Evolutionary conservation across 2,113 vertebrate genomes (phyloP).

Genomic region (Paracanthobrama guichenoti): DNA sequence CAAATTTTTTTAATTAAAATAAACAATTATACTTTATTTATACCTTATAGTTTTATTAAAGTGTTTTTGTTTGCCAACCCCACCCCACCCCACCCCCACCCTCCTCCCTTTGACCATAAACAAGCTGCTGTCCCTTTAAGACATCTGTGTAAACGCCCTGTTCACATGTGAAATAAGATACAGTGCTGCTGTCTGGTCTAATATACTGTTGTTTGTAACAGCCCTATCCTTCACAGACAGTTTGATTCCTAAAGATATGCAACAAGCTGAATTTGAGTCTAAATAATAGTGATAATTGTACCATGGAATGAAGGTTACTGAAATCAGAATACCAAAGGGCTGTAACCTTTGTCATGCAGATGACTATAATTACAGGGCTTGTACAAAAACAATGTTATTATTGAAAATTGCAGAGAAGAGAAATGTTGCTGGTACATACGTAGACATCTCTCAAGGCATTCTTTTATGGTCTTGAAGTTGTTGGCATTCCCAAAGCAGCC

Average conservation of each 20-base stretch:
- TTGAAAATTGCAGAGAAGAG: constrained; percentile 3
- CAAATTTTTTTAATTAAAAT: neutral
- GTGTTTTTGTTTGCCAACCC: neutral
- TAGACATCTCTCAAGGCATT: constrained; percentile 80
- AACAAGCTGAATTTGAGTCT: neutral
- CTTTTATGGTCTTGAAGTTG: constrained; percentile 81
- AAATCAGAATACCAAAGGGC: neutral
- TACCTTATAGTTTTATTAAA: neutral
- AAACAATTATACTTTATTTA: neutral
- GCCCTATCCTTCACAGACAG: neutral
- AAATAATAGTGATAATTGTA: neutral
- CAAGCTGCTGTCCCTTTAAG: constrained; percentile 8
- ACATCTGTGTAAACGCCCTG: constrained; percentile 10
- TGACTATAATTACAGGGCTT: constrained; percentile 15
- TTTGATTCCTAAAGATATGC: neutral
- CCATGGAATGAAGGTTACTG: neutral
- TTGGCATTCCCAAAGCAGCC: constrained; percentile 92
- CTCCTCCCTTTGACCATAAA: neutral
- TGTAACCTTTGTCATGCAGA: constrained; percentile 1
- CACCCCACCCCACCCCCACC: too few species aligned
- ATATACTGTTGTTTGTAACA: neutral
- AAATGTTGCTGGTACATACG: constrained; percentile 68
- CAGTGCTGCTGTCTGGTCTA: neutral
- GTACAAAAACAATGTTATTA: constrained; percentile 11
- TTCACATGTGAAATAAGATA: neutral